Base-by-base conservation (phyloP, 2,113 vertebrate genomes). In the Poeciliopsis occidentalis region DNA sequence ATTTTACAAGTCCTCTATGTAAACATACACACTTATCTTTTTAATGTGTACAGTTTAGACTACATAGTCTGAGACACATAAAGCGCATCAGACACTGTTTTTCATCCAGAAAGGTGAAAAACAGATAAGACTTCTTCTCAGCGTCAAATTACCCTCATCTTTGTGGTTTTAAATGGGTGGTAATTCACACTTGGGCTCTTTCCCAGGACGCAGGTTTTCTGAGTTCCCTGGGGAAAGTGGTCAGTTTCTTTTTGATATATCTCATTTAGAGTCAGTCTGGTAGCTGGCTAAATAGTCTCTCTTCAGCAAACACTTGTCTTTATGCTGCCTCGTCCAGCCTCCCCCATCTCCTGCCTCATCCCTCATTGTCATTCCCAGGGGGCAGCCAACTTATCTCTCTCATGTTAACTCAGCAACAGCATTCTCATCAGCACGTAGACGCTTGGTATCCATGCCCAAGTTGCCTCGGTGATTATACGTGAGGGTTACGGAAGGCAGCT, bases 381-480 rank as follows among this genome's bases (percentile, higher is more conserved):
- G 72, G 39, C 44, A 32, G 4, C 67, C 13, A 66, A 84, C 81
- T 72, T 78, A 69, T 86, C 80, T 73, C 69, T 76, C 64, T 12
- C 60, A 79, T 80, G 84, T 68, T 80, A 83, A 89, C 80, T 78
- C 31, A 69, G 66, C 79, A 83, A 51, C 77, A 69, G 29, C 71
- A 73, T 75, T 74, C 70, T 63, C 78, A 83, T 64, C 68, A 29
- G 64, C 64, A 63, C 69, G 65, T 69, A 51, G 65, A 30, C 64
- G 12, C 17, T 19, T 39, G 54, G 79, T 87, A 69, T 75, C 69
- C 75, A 71, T 83, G 78, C 71, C 77, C 75, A 70, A 66, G 30
- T 85, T 85, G 64, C 76, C 71, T 24, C 22, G 67, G 85, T 78
- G 76, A 90, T 89, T 65, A 78, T 44, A 24, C 83, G 73, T 73